Base-by-base conservation (phyloP, 2,113 vertebrate genomes). In the Gnathonemus longibarbis region DNA sequence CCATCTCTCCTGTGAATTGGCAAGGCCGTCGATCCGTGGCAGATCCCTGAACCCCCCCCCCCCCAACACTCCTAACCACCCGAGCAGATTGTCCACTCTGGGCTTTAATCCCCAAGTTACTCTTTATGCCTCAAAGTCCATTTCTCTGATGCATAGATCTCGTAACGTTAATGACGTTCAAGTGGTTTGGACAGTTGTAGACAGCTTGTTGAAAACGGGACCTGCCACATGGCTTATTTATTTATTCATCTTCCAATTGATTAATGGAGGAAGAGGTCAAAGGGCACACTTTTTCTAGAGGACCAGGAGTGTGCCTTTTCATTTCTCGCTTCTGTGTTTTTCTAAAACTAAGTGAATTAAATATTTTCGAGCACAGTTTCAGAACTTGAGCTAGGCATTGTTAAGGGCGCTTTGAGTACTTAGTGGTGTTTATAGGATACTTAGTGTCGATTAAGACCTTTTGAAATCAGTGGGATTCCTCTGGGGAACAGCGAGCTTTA, bases 71-170 rank as follows among this genome's bases (percentile, higher is more conserved):
- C 94, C 91, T 74, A 90, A 93, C 93, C 89, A 91, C 91, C 93
- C 93, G 92, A 95, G 93, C 96, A 96, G 93, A 95, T 96, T 96
- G 95, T 91, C 90, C 84, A 91, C 90, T 90, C 89, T 92, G 87
- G 90, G 92, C 90, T 94, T 88, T 92, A 96, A 96, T 97, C 94
- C 94, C 95, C 92, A 90, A 93, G 92, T 93, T 94, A 93, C 92
- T 95, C 92, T 97, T 96, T 96, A 92, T 94, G 93, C 95, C 96
- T 96, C 95, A 95, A 93, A 95, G 91, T 94, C 93, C 94, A 92
- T 96, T 97, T 96, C 94, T 90, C 94, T 94, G 93, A 92, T 93
- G 89, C 93, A 90, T 93, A 92, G 92, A 91, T 92, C 91, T 92
- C 92, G 92, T 88, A 91, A 91, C 90, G 92, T 92, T 92, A 94